A percentile compares a stretch with the other conserved stretches of the same genome.
Evolutionary conservation across 2,113 vertebrate species (phyloP).

Genomic region (Conger conger): DNA sequence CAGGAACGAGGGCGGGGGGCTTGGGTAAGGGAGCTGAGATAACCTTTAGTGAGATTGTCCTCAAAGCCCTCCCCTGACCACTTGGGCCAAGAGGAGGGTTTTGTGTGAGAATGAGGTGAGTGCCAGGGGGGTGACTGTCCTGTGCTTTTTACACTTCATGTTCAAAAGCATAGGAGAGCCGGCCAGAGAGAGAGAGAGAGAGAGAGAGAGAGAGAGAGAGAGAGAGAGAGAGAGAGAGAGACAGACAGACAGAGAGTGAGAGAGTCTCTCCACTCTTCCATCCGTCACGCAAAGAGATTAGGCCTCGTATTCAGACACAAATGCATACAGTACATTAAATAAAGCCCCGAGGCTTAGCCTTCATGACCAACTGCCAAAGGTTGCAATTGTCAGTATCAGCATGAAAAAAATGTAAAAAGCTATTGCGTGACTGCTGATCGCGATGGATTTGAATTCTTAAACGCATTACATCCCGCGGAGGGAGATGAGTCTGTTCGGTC

Average conservation of each 20-base stretch:
- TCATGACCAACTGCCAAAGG: constrained; percentile 6
- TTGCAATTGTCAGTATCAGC: constrained; percentile 7
- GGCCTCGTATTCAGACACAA: neutral
- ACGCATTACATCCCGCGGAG: constrained; percentile 38
- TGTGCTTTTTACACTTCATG: neutral
- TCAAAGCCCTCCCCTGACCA: neutral
- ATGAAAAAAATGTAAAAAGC: neutral
- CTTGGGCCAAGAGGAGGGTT: neutral
- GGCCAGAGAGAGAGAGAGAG: neutral
- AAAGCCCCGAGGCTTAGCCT: neutral
- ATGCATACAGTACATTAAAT: neutral
- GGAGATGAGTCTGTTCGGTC: neutral
- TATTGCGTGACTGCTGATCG: constrained; percentile 29
- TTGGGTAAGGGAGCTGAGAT: neutral
- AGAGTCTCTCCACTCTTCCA: constrained; percentile 18
- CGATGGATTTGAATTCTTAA: constrained; percentile 34
- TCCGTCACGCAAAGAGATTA: constrained; percentile 13
- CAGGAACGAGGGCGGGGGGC: neutral
- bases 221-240: neutral
- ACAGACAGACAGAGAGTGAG: neutral
- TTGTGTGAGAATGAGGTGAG: neutral
- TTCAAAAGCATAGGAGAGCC: neutral
- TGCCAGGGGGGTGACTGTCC: no score
- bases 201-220: neutral
- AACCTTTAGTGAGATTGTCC: neutral